Conservation (phyloP, 2,113 vertebrate species). For the Rhinogobius similis region DNA sequence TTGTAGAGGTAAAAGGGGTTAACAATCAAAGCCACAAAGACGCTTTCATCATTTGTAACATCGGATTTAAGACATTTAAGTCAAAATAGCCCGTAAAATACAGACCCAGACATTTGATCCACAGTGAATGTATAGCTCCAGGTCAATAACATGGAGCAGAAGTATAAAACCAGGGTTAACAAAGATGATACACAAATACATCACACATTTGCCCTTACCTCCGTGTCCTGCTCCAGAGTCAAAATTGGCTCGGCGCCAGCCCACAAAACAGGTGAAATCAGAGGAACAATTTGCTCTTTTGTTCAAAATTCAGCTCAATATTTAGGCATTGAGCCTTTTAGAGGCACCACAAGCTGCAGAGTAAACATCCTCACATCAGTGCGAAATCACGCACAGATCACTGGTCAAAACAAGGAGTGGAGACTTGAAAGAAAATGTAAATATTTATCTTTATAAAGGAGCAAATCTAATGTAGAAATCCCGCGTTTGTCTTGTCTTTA, state of each 20-base stretch:
- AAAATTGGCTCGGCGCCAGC: constrained; percentile 63
- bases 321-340: constrained; percentile 39
- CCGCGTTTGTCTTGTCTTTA: background rate
- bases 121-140: background rate
- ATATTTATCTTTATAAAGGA: constrained; percentile 26
- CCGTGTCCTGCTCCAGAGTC: constrained; percentile 77
- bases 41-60: background rate
- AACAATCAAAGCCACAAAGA: background rate
- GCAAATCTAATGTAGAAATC: constrained; percentile 7
- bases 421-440: background rate
- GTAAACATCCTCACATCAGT: constrained; percentile 53
- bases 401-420: background rate
- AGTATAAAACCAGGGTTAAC: too few species aligned
- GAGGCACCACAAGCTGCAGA: constrained; percentile 24
- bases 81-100: background rate
- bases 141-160: background rate
- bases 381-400: constrained; percentile 31
- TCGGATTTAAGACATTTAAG: background rate
- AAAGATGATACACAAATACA: background rate
- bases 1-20: background rate
- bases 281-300: background rate
- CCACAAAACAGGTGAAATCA: constrained; percentile 28
- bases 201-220: constrained; percentile 51
- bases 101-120: background rate
- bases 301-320: constrained; percentile 34